Conservation (phyloP, 2,888 invertebrate species). For the Neoaliturus tenellus region DNA sequence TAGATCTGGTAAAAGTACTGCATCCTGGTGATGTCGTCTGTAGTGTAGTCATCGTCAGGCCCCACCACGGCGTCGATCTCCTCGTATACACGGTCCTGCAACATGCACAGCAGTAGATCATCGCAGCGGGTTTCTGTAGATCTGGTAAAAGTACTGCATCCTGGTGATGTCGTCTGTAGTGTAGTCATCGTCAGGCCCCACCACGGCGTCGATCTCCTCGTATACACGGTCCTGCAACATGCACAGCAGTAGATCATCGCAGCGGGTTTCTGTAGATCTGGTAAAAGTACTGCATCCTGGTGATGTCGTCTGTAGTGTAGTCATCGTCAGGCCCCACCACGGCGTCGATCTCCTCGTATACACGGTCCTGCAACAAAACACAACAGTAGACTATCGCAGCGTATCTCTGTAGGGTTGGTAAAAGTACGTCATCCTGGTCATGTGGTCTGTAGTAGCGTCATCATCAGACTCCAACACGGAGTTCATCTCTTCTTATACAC, state of each 20-base stretch:
- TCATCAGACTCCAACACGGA: background rate
- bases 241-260: background rate
- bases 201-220: constrained; percentile 2
- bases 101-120: background rate
- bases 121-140: background rate
- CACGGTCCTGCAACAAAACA: background rate
- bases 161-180: background rate
- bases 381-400: background rate
- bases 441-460: constrained; percentile 4
- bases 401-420: constrained; percentile 18
- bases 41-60: background rate
- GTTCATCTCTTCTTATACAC: background rate
- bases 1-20: constrained; percentile 20
- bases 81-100: background rate
- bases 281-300: constrained; percentile 26
- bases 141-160: constrained; percentile 31
- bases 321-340: constrained; percentile 4
- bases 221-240: background rate
- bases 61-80: background rate
- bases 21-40: constrained; percentile 16
- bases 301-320: background rate
- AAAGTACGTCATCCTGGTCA: constrained; percentile 10
- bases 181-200: background rate
- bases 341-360: constrained; percentile 2
- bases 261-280: constrained; percentile 7